A percentile compares a stretch with the other conserved stretches of the same genome.
phyloP scores from a whole-genome alignment of 2,797 vertebrate species.

The Champsocephalus gunnari region DNA sequence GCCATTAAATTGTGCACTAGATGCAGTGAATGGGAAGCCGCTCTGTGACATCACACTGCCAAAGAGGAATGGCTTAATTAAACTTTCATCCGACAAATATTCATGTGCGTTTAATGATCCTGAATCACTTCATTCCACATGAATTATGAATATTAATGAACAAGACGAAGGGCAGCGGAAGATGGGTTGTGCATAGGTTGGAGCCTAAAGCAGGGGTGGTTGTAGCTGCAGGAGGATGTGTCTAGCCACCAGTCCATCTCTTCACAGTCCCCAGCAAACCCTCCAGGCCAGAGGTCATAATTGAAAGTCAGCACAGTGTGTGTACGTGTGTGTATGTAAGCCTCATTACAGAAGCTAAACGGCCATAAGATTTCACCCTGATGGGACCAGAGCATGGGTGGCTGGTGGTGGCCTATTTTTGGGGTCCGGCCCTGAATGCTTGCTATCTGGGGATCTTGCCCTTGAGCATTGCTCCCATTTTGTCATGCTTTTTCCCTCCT shows the following conservation, averaged over 20 bases:
- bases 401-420: slow-evolving; percentile 72
- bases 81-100: slow-evolving; percentile 81
- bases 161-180: slow-evolving; percentile 44
- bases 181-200: slow-evolving; percentile 24
- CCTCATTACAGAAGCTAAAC: slow-evolving; percentile 42
- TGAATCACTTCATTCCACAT: slow-evolving; percentile 78
- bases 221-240: slow-evolving; percentile 51
- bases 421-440: slow-evolving; percentile 44
- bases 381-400: slow-evolving; percentile 44
- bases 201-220: slow-evolving; percentile 45
- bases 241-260: slow-evolving; percentile 60
- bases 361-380: slow-evolving; percentile 47
- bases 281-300: slow-evolving; percentile 59
- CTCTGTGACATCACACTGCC: slow-evolving; percentile 58
- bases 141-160: slow-evolving; percentile 82
- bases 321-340: slow-evolving; percentile 31
- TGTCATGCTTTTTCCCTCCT: slow-evolving; percentile 29
- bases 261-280: slow-evolving; percentile 39
- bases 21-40: slow-evolving; percentile 48
- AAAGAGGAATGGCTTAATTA: slow-evolving; percentile 74
- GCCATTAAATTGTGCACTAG: slow-evolving; percentile 62
- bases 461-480: slow-evolving; percentile 56
- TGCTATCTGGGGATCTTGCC: slow-evolving; percentile 47
- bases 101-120: slow-evolving; percentile 81
- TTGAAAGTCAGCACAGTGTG: slow-evolving; percentile 40